Conservation (phyloP, 2,113 vertebrate genomes). For the Platichthys stellatus region DNA sequence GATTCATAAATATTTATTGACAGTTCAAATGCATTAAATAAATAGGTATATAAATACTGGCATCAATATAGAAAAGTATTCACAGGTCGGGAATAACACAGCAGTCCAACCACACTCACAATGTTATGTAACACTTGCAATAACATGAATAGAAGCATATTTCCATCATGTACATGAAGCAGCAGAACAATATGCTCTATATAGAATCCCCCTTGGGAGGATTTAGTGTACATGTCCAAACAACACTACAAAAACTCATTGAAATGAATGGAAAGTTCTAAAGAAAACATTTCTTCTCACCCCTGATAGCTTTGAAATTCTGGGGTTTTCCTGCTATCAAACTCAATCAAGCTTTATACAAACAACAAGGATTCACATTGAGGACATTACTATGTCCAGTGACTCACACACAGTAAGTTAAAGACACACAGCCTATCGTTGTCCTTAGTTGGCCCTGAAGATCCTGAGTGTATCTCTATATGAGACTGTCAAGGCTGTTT, state of each 20-base stretch:
- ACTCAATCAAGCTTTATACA: not conserved
- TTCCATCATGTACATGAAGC: slow-evolving; percentile 18
- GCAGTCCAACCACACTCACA: not conserved
- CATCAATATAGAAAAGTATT: slow-evolving; percentile 16
- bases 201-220: slow-evolving; percentile 69
- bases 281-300: not conserved
- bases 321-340: no score
- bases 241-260: not conserved
- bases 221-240: slow-evolving; percentile 7
- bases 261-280: not conserved
- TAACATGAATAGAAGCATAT: not conserved
- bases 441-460: not conserved
- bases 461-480: slow-evolving; percentile 54
- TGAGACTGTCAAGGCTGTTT: slow-evolving; percentile 78
- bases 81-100: slow-evolving; percentile 36
- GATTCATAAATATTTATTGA: slow-evolving; percentile 2
- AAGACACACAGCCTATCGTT: not conserved
- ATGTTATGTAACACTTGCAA: slow-evolving; percentile 11
- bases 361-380: not conserved
- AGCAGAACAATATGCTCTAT: slow-evolving; percentile 76
- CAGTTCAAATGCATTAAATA: slow-evolving; percentile 42
- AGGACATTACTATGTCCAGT: not conserved
- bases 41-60: slow-evolving; percentile 61
- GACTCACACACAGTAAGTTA: not conserved
- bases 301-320: not conserved